Percentiles rank a stretch among this genome's conserved stretches.
These are phyloP conservation scores for Agriopis leucophaearia DNA, from an alignment of 2,888 invertebrate species.

Conservation along the genomic window DNA sequence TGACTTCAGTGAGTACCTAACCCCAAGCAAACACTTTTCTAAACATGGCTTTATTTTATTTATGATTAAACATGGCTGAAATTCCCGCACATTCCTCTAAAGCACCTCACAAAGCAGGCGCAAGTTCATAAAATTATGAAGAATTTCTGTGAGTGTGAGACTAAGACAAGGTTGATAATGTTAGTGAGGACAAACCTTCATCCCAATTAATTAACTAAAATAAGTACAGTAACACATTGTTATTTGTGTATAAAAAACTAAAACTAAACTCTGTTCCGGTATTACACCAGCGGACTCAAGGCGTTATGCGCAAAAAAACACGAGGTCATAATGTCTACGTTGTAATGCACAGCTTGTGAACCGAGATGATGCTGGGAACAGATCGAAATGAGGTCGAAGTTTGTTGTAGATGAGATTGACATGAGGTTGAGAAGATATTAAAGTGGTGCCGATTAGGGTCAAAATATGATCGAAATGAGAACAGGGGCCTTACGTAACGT, in stretches of 20 bases:
- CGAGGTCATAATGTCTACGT: conserved; percentile 6
- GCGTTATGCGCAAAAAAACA: conserved; percentile 12
- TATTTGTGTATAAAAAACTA: conserved; percentile 20
- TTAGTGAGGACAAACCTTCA: neutral
- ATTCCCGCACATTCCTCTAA: too few relatives aligned
- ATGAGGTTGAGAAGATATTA: neutral
- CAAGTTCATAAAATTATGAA: too few relatives aligned
- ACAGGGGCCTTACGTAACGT: too few relatives aligned
- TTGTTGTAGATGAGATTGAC: too few relatives aligned
- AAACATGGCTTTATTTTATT: too few relatives aligned
- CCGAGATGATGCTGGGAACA: neutral
- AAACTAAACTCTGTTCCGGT: conserved; percentile 21
- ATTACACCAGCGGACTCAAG: conserved; percentile 16
- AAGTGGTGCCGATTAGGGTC: too few relatives aligned
- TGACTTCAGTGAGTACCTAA: too few relatives aligned
- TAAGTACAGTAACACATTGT: conserved; percentile 19
- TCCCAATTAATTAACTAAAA: conserved; percentile 17
- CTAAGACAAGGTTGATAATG: too few relatives aligned
- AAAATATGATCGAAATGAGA: neutral
- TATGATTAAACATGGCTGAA: too few relatives aligned
- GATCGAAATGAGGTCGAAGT: neutral
- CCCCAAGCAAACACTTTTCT: too few relatives aligned
- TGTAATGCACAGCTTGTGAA: neutral
- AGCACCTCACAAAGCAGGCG: too few relatives aligned
- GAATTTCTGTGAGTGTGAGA: too few relatives aligned